Percentiles rank a stretch among this genome's conserved stretches.
Evolutionary conservation across 2,113 vertebrate genomes (phyloP).

Genomic region (Podocnemis expansa): DNA sequence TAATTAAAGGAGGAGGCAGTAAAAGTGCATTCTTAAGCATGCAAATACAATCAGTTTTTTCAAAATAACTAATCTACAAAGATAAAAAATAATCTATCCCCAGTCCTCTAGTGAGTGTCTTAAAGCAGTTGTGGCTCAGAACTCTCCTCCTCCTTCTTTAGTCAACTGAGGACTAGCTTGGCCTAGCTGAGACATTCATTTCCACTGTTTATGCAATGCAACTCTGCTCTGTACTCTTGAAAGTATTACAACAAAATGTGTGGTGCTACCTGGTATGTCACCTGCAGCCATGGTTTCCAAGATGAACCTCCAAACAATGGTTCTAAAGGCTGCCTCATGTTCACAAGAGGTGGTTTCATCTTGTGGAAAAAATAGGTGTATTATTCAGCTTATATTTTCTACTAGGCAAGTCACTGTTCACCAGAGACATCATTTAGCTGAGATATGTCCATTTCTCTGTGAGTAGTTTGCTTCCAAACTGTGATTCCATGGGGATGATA

Average conservation of each 20-base stretch:
- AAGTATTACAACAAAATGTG: neutral
- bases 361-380: neutral
- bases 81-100: neutral
- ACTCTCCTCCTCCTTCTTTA: neutral
- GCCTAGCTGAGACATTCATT: neutral
- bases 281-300: rapidly evolving
- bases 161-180: neutral
- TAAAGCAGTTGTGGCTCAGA: neutral
- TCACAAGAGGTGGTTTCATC: neutral
- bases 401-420: neutral
- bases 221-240: neutral
- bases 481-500: rapidly evolving
- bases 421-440: neutral
- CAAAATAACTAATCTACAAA: neutral
- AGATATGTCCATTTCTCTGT: neutral
- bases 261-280: neutral
- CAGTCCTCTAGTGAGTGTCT: neutral
- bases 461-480: neutral
- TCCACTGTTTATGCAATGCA: neutral
- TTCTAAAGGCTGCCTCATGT: neutral
- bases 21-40: neutral
- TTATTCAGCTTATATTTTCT: neutral
- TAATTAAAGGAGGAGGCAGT: neutral
- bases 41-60: neutral
- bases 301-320: neutral